Evolutionary conservation across 1,140 invertebrate species (phyloP), one percentile per base, ranked within the genome.

Genomic region (Lordiphosa stackelbergi): DNA sequence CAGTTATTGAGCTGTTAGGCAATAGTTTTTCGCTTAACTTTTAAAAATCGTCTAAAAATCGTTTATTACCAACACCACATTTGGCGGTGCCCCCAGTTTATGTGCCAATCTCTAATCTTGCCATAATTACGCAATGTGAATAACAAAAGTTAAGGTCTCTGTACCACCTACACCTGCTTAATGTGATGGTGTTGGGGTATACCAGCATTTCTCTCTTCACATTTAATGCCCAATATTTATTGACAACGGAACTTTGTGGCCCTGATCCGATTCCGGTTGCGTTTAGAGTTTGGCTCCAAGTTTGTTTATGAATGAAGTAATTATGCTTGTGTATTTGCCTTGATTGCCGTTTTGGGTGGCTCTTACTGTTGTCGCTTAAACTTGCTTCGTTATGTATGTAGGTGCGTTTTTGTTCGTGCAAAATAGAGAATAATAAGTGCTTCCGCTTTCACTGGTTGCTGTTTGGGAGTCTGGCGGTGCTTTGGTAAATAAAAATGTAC

Each of bases 371-470:
- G 64, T 69, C 64, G 55, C 69, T 61, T 38, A 31, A 68, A 19
- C 31, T 56, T 68, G 28, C 5, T 66, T 68, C 59, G 64, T 59
- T 55, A 64, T 68, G 52, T 45, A 59, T 47, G 24, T 46, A 9
- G 43, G 43, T 66, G 59, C 63, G 63, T 66, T 54, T 34, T 65
- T 36, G 35, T 13, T 28, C 66, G 65, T 64, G 71, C 69, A 66
- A 69, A 73, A 64, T 73, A 62, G 53, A 59, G 55, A 74, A 73
- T 69, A 66, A 69, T 65, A 69, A 64, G 31, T 74, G 73, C 66
- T 75, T 75, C 73, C 73, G 73, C 73, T 77, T 77, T 77, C 73
- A 77, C 73, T 72, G 66, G 40, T 53, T 56, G 43, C 53, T 56
- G 28, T 51, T 69, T 69, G 65, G 49, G 52, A 69, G 65, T 69